These are phyloP conservation scores for Eugnorisma glareosa DNA, from an alignment of 2,888 invertebrate genomes.

Conservation along the genomic window DNA sequence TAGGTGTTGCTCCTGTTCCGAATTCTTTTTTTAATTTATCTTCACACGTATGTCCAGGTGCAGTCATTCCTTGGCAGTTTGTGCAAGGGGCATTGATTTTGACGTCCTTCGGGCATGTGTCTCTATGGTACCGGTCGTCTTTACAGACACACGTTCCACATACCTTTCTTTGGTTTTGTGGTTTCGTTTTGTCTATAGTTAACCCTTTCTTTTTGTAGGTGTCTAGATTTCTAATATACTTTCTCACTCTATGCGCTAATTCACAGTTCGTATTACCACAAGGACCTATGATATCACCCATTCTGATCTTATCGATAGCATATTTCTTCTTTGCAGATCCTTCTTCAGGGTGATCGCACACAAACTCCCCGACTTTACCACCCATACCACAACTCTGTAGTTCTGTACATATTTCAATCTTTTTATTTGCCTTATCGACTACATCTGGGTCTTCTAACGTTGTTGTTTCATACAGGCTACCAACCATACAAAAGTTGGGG, in stretches of 20 bases:
- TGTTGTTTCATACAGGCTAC: slow-evolving; percentile 85
- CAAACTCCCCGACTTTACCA: slow-evolving; percentile 61
- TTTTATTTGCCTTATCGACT: slow-evolving; percentile 74
- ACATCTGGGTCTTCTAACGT: slow-evolving; percentile 86
- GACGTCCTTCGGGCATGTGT: slow-evolving; percentile 75
- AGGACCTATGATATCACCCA: slow-evolving; percentile 87
- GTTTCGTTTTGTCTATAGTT: slow-evolving; percentile 70
- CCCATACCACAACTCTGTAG: slow-evolving; percentile 80
- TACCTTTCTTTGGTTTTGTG: slow-evolving; percentile 71
- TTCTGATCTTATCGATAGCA: slow-evolving; percentile 83
- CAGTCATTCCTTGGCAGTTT: slow-evolving; percentile 79
- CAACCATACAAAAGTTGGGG: slow-evolving; percentile 86
- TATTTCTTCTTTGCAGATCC: slow-evolving; percentile 74
- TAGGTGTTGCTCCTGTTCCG: slow-evolving; percentile 73
- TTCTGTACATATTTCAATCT: slow-evolving; percentile 85
- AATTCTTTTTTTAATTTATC: slow-evolving; percentile 75
- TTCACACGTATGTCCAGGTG: slow-evolving; percentile 80
- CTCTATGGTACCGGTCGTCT: slow-evolving; percentile 85
- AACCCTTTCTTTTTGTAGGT: slow-evolving; percentile 79
- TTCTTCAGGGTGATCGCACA: slow-evolving; percentile 70
- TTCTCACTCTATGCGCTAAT: slow-evolving; percentile 85
- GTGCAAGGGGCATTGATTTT: slow-evolving; percentile 69
- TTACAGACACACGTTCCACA: slow-evolving; percentile 85
- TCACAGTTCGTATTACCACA: slow-evolving; percentile 86
- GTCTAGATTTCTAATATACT: slow-evolving; percentile 83